Evolutionary conservation across 1,140 invertebrate species (phyloP), one percentile per base, ranked within the genome.

Genomic region (Trichonephila clavata): DNA sequence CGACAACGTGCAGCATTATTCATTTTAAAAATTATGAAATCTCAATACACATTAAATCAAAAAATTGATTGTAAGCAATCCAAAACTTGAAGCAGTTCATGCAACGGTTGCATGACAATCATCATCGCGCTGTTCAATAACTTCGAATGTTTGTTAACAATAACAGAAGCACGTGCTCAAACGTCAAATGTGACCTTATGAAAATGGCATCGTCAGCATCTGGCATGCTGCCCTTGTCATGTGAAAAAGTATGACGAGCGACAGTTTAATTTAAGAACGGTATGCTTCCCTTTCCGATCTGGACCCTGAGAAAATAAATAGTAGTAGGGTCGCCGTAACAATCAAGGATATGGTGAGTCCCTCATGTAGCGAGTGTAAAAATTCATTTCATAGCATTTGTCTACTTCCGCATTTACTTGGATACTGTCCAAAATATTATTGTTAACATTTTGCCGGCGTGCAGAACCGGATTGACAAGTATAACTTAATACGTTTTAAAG

Each of bases 221-320:
- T 77, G 71, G 71, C 71, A 77, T 32, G 13, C 14, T 32, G 71
- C 71, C 71, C 50, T 27, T 77, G 27, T 39, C 16, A 77, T 77
- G 27, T 27, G 71, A 77, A 39, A 32, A 63, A 60, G n/a, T 63
- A 21, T 65, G 57, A 60, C n/a, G 27, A 63, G 63, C 86, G 60
- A 87, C 24, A 65, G 16, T 60, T 39, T 59, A 39, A 87, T 27
- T 27, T 27, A 60, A 39, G 43, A 39, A 27, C 21, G 60, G 7
- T 32, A 57, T 14, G 24, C 13, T 8, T 18, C 43, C 50, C 43
- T 84, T 59, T 43, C 59, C 6, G 24, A 77, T 8, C 7, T 0
- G 16, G 71, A 77, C 32, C 32, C 24, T 77, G 71, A 77, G 65
- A 77, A 77, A 77, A 27, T 77, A 77, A 77, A 77, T 77, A 77